phyloP scores from a whole-genome alignment of 2,888 invertebrate genomes.

The Andrena bucephala region DNA sequence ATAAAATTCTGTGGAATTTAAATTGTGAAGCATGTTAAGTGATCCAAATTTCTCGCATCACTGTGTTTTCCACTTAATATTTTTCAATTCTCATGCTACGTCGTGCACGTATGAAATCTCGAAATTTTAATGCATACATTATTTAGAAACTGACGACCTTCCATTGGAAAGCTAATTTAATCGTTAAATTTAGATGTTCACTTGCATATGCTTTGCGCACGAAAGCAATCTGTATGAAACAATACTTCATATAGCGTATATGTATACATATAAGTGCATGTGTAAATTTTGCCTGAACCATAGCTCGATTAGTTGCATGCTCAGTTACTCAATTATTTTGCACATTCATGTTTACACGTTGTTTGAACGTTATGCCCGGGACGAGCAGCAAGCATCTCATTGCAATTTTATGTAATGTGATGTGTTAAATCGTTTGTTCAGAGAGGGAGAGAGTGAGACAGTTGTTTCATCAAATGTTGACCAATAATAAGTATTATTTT shows the following conservation, averaged over 20 bases:
- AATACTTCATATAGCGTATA: background rate
- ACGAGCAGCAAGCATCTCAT: background rate
- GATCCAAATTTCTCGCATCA: background rate
- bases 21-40: background rate
- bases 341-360: slow-evolving; percentile 22
- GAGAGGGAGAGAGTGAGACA: background rate
- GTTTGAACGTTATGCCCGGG: background rate
- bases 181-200: background rate
- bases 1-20: background rate
- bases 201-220: slow-evolving; percentile 20
- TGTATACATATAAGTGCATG: slow-evolving; percentile 37
- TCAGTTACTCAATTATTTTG: slow-evolving; percentile 24
- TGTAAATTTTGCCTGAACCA: slow-evolving; percentile 23
- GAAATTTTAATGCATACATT: background rate
- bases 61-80: slow-evolving; percentile 1
- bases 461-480: background rate
- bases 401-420: slow-evolving; percentile 10
- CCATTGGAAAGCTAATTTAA: background rate
- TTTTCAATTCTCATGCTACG: slow-evolving; percentile 20
- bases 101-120: background rate
- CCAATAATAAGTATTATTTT: background rate
- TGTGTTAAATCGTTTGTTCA: slow-evolving; percentile 10
- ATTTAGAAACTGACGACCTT: background rate
- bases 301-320: slow-evolving; percentile 43
- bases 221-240: slow-evolving; percentile 14